Evolutionary conservation across 2,797 vertebrate genomes (phyloP), one percentile per base, ranked within the genome.

Genomic region (Acipenser oxyrinchus): DNA sequence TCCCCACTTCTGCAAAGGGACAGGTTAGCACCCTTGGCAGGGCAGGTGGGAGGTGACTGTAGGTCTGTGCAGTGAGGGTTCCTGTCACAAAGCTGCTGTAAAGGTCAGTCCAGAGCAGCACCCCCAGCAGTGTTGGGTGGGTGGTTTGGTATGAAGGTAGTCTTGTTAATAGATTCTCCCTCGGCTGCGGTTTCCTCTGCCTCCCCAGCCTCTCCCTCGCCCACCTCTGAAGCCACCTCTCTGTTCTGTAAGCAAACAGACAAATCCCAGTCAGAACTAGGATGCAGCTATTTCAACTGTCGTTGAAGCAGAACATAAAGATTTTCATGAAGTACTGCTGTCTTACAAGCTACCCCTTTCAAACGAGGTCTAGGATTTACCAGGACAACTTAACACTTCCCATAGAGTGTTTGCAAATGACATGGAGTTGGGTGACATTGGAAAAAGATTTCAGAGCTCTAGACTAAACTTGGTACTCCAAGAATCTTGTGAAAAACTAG

Each of bases 141-240:
- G 75, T 75, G 76, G 77, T 72, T 81, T 83, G 80, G 81, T 77
- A 75, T 81, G 80, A 70, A 63, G 79, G 70, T 11, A 66, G 68
- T 66, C 66, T 64, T 49, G 74, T 95, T 84, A 98, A 87, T 95
- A 99, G 84, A 94, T 89, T 70, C 95, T 88, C 75, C 96, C 96
- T 82, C 96, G 83, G 88, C 94, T 96, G 77, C 95, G 87, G 83
- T 85, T 95, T 71, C 96, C 95, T 81, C 96, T 88, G 74, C 89
- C 84, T 69, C 94, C 94, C 76, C 95, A 97, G 71, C 96, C 94
- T 82, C 94, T 82, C 48, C 93, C 94, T 73, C 95, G 84, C 55
- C 94, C 92, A 15, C 93, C 95, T 63, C 95, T 88, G 87, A 97
- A 98, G 70, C 95, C 93, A 23, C 96, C 96, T 74, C 95, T 93